These are phyloP conservation scores for Stenotaenia linearis DNA, from an alignment of 2,888 invertebrate genomes.

Conservation along the genomic window DNA sequence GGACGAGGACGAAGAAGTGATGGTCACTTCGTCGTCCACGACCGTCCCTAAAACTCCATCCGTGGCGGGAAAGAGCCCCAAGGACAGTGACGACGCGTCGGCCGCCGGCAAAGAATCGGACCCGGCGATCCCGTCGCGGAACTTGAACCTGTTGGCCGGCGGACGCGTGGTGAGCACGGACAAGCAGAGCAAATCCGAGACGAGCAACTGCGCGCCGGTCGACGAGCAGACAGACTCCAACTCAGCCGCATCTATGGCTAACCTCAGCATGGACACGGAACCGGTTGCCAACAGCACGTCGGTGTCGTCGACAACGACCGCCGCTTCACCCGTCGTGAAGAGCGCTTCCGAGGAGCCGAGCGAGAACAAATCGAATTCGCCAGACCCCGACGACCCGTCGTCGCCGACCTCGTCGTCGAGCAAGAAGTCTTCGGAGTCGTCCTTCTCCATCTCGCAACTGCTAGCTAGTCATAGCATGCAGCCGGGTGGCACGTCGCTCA, in stretches of 20 bases:
- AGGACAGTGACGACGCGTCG: neutral
- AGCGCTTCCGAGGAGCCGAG: neutral
- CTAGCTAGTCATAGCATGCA: conserved; percentile 31
- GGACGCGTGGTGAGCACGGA: neutral
- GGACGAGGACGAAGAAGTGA: conserved; percentile 31
- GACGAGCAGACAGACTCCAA: neutral
- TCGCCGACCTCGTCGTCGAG: neutral
- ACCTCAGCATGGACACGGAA: neutral
- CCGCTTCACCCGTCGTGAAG: neutral
- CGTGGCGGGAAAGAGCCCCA: neutral
- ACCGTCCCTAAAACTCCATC: neutral
- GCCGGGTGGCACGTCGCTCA: conserved; percentile 9
- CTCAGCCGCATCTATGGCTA: neutral
- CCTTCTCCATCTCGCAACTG: conserved; percentile 29
- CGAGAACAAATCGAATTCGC: neutral
- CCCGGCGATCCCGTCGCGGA: neutral
- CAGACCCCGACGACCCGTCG: neutral
- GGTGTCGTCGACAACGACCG: neutral
- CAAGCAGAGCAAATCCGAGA: neutral
- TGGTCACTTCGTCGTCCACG: neutral
- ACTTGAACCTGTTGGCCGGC: conserved; percentile 18
- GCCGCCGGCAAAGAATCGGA: neutral
- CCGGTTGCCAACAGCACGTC: neutral
- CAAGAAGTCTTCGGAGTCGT: conserved; percentile 27
- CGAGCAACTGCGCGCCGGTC: neutral